Conservation (phyloP, 2,888 invertebrate genomes). For the Mythimna albipuncta region DNA sequence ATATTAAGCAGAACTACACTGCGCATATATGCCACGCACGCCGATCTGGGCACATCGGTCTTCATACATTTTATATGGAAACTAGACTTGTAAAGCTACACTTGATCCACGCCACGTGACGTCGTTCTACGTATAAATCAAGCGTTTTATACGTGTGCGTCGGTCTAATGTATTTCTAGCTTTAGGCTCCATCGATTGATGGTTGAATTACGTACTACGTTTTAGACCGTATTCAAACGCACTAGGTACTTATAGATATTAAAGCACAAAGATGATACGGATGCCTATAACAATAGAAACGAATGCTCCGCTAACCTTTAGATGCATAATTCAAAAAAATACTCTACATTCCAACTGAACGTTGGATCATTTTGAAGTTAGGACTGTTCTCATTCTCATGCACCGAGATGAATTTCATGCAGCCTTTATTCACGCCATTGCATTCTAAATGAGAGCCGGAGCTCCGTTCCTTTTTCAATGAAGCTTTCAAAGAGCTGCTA, state of each 20-base stretch:
- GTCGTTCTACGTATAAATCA: too few relatives aligned
- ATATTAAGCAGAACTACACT: too few relatives aligned
- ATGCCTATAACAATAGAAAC: conserved; percentile 18
- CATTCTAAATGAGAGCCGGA: conserved; percentile 41
- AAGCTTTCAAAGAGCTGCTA: conserved; percentile 6
- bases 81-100: too few relatives aligned
- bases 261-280: neutral
- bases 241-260: neutral
- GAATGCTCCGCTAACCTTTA: conserved; percentile 41
- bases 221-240: neutral
- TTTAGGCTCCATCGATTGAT: neutral
- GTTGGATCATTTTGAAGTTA: conserved; percentile 22
- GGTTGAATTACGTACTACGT: neutral
- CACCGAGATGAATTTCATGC: conserved; percentile 31
- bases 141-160: too few relatives aligned
- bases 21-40: too few relatives aligned
- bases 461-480: conserved; percentile 7
- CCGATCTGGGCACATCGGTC: too few relatives aligned
- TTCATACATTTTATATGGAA: too few relatives aligned
- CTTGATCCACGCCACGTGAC: too few relatives aligned
- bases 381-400: conserved; percentile 21
- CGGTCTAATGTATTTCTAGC: too few relatives aligned
- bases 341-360: conserved; percentile 19
- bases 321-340: conserved; percentile 17
- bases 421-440: conserved; percentile 40